Percentiles rank a stretch among this genome's conserved stretches.
Evolutionary conservation across 2,888 invertebrate genomes (phyloP).

Genomic region (Subacronicta megacephala): DNA sequence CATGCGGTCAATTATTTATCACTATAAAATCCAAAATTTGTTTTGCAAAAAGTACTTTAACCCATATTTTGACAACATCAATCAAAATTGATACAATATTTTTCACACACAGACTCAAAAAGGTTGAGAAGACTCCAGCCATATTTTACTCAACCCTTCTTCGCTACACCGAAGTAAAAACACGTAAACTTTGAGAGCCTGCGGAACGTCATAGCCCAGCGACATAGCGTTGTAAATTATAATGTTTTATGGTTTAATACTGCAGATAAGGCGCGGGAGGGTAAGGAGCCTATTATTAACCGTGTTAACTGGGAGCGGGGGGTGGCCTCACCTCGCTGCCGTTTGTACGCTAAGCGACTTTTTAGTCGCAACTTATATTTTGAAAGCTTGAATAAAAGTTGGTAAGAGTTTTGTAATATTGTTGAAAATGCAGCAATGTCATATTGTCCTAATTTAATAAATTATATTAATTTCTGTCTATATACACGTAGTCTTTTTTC

Average conservation of each 20-base stretch:
- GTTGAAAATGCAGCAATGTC: slow-evolving; percentile 22
- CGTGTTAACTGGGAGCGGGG: slow-evolving; percentile 77
- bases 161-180: slow-evolving; percentile 41
- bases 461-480: no score
- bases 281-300: slow-evolving; percentile 88
- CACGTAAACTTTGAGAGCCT: slow-evolving; percentile 74
- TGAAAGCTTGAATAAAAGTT: slow-evolving; percentile 27
- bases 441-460: no score
- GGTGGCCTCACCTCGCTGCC: slow-evolving; percentile 45
- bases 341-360: slow-evolving; percentile 51
- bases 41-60: no score
- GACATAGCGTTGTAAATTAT: slow-evolving; percentile 87
- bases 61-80: neutral
- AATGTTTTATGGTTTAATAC: slow-evolving; percentile 90
- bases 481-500: no score
- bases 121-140: slow-evolving; percentile 1
- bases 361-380: slow-evolving; percentile 52
- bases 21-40: neutral
- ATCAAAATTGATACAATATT: neutral
- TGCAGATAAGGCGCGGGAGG: slow-evolving; percentile 85
- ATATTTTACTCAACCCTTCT: slow-evolving; percentile 37
- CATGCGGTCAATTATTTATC: no score
- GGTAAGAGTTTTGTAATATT: slow-evolving; percentile 31
- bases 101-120: neutral
- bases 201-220: slow-evolving; percentile 80